A percentile compares a stretch with the other conserved stretches of the same genome.
Conservation (phyloP, 2,888 invertebrate species). For the Drosophila mimica region DNA sequence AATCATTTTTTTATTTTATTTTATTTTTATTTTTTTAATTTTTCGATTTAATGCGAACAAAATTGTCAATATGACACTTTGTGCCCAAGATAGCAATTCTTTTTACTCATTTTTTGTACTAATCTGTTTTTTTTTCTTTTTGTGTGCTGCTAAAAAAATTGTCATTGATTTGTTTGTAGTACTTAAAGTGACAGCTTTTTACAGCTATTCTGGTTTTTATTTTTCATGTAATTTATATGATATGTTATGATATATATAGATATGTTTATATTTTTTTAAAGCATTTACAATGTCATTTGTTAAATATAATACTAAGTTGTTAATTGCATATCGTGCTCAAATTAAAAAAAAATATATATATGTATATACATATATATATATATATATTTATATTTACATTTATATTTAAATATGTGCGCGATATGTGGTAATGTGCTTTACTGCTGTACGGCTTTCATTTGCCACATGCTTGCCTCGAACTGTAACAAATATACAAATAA, state of each 20-base stretch:
- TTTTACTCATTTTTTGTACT: not conserved
- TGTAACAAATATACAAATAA: conserved; percentile 33
- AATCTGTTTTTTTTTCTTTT: not conserved
- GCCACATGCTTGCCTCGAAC: conserved; percentile 47
- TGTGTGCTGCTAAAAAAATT: not conserved
- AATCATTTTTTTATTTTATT: no score
- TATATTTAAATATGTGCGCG: not conserved
- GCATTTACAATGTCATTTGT: conserved; percentile 6
- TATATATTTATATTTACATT: not conserved
- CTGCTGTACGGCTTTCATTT: conserved; percentile 32
- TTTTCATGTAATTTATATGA: not conserved
- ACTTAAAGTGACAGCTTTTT: no score
- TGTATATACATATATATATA: not conserved
- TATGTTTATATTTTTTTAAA: not conserved
- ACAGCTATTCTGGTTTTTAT: not conserved
- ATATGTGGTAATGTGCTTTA: conserved; percentile 9
- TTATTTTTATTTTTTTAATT: no score
- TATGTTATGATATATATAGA: not conserved
- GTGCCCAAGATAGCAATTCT: not conserved
- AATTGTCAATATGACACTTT: no score
- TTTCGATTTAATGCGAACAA: not conserved
- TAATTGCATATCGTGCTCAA: conserved; percentile 41
- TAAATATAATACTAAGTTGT: conserved; percentile 53
- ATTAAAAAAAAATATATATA: not conserved
- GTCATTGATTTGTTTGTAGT: not conserved